Conservation (phyloP, 2,888 invertebrate genomes). For the Nymphalis polychloros region DNA sequence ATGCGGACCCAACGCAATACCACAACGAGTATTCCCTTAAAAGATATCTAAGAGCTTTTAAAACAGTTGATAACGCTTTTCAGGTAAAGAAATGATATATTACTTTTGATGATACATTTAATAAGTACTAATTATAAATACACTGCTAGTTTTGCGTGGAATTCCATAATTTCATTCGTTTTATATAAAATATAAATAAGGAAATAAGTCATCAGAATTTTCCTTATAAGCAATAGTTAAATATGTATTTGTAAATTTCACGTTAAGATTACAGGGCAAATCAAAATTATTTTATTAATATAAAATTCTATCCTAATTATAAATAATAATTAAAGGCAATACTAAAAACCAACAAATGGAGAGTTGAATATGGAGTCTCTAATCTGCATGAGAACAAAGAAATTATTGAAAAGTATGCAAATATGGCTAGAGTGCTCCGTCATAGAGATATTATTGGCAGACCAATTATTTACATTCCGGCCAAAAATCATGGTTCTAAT, state of each 20-base stretch:
- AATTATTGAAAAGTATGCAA: slow-evolving; percentile 80
- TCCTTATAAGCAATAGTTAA: no score
- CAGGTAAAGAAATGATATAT: slow-evolving; percentile 75
- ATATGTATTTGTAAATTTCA: no score
- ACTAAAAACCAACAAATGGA: slow-evolving; percentile 91
- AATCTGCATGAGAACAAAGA: slow-evolving; percentile 79
- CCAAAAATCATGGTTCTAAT: slow-evolving; percentile 87
- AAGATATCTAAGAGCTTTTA: slow-evolving; percentile 88
- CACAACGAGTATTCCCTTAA: slow-evolving; percentile 88
- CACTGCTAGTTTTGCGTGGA: neutral
- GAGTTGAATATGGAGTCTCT: slow-evolving; percentile 86
- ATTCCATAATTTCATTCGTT: no score
- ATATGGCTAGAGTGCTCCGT: slow-evolving; percentile 85
- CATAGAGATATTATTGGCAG: slow-evolving; percentile 88
- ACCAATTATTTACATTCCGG: slow-evolving; percentile 90
- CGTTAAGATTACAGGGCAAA: no score
- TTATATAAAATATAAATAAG: no score
- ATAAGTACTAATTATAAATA: neutral
- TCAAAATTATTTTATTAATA: no score
- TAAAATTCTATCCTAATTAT: no score
- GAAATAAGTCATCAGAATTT: no score
- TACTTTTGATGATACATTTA: neutral
- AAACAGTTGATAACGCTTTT: slow-evolving; percentile 87
- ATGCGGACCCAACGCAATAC: slow-evolving; percentile 87
- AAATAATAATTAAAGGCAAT: slow-evolving; percentile 78